Conservation (phyloP, 2,113 vertebrate species). For the Salvelinus alpinus region DNA sequence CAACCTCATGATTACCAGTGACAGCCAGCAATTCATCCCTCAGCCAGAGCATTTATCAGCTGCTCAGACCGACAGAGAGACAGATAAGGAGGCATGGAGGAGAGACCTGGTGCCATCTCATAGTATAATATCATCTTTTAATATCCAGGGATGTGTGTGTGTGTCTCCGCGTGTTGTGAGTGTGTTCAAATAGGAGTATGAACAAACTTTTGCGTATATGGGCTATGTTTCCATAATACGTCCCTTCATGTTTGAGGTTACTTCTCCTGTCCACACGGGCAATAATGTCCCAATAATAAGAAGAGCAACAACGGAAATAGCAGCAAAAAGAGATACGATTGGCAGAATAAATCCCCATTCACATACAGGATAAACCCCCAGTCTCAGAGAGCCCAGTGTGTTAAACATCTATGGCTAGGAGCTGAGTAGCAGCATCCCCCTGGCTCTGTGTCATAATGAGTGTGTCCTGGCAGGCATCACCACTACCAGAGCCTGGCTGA, state of each 20-base stretch:
- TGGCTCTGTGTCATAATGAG: constrained; percentile 39
- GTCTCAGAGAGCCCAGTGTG: constrained; percentile 4
- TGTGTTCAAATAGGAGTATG: constrained; percentile 38
- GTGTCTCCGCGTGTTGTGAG: constrained; percentile 16
- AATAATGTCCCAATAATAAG: constrained; percentile 23
- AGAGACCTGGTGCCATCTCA: constrained; percentile 51
- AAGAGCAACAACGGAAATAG: not conserved
- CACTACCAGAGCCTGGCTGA: not conserved
- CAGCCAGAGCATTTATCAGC: constrained; percentile 69
- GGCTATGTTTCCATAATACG: constrained; percentile 21
- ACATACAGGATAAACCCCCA: not conserved
- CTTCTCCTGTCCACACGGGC: constrained; percentile 40
- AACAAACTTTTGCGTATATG: constrained; percentile 37
- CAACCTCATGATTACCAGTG: constrained; percentile 75
- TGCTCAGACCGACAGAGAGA: constrained; percentile 42
- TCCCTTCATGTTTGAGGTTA: constrained; percentile 21
- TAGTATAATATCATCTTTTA: constrained; percentile 34
- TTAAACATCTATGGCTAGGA: constrained; percentile 12
- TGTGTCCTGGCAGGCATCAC: constrained; percentile 57
- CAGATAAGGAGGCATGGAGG: constrained; percentile 42
- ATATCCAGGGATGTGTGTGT: constrained; percentile 21
- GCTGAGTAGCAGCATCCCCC: not conserved
- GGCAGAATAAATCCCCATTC: constrained; percentile 1
- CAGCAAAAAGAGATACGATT: constrained; percentile 28
- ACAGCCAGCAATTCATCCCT: constrained; percentile 74